Conservation (phyloP, 2,888 invertebrate species). For the Callyntrura guangdongensis region DNA sequence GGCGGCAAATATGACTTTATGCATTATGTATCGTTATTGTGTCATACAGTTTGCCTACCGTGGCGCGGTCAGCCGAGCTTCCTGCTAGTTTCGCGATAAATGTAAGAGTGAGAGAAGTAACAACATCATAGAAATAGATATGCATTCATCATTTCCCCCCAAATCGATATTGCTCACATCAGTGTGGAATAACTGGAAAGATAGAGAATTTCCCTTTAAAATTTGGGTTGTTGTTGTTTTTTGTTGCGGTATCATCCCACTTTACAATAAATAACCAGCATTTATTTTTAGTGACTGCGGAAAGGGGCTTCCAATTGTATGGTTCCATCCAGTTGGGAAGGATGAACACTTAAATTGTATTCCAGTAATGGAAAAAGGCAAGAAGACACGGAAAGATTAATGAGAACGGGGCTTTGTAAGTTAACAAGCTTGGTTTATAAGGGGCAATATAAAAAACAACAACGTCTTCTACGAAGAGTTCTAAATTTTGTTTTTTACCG, state of each 20-base stretch:
- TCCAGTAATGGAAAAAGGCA: slow-evolving; percentile 41
- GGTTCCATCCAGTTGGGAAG: neutral
- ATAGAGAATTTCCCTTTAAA: slow-evolving; percentile 50
- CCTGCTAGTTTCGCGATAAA: slow-evolving; percentile 52
- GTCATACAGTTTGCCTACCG: neutral
- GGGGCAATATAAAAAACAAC: neutral
- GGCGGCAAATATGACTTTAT: slow-evolving; percentile 9
- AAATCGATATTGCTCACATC: slow-evolving; percentile 56
- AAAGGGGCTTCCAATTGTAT: slow-evolving; percentile 13
- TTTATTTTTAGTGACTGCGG: slow-evolving; percentile 17
- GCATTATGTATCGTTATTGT: neutral
- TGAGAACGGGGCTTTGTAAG: neutral
- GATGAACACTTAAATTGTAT: slow-evolving; percentile 34
- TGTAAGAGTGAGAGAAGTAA: too few species aligned
- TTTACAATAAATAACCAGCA: slow-evolving; percentile 60
- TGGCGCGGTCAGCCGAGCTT: slow-evolving; percentile 61
- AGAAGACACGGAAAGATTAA: slow-evolving; percentile 28
- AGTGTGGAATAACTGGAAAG: slow-evolving; percentile 26
- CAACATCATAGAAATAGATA: neutral
- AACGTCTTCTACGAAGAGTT: neutral
- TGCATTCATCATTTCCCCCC: slow-evolving; percentile 60
- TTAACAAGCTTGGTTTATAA: neutral
- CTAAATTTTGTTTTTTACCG: slow-evolving; percentile 26
- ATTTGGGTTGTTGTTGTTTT: too few species aligned
- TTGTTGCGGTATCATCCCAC: slow-evolving; percentile 39